Base-by-base conservation (phyloP, 1,140 invertebrate genomes). In the Eupristina koningsbergeri region DNA sequence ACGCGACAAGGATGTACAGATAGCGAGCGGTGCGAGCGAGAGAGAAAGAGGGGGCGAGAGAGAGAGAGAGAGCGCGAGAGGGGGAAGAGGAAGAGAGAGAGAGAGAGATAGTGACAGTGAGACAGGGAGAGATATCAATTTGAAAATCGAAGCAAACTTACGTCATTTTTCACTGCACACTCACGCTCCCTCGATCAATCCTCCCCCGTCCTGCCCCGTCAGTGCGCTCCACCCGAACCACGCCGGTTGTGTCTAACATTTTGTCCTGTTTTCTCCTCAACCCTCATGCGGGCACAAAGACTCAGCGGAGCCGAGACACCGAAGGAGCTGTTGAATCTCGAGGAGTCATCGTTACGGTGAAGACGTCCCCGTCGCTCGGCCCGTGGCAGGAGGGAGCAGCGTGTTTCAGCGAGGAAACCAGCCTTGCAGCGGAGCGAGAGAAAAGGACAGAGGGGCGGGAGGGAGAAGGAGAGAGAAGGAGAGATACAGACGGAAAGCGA, bases 1-100 rank as follows among this genome's bases (percentile, higher is more conserved):
- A 58, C 47, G 45, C n/a, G n/a, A n/a, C n/a, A 11, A 64, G 19
- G 9, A 47, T 29, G 11, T 29, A 58, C 50, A 39, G 29, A 61
- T 36, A 39, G 13, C 36, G 31, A 6, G 15, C 8, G 74, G n/a
- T n/a, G n/a, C n/a, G n/a, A n/a, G n/a, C n/a, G n/a, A 31, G 22
- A 75, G 39, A 75, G 74, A 63, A 34, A 3, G 75, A 34, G 36
- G n/a, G 53, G 45, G 61, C 45, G 36, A 61, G 50, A 77, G 75
- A 61, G 50, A 77, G 26, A 77, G 75, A 61, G 34, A 77, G 58
- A 13, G 13, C 19, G 50, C 39, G 50, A 39, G 50, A 61, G 22
- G 13, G 15, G 64, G 29, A 34, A 69, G 67, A 69, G 67, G 0
- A 26, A 69, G 67, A 39, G 67, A 39, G 34, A 69, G 34, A 69